These are phyloP conservation scores for Turritopsis dohrnii DNA, from an alignment of 30 jellyfish, hydroid and myxozoan species.

Conservation along the genomic window DNA sequence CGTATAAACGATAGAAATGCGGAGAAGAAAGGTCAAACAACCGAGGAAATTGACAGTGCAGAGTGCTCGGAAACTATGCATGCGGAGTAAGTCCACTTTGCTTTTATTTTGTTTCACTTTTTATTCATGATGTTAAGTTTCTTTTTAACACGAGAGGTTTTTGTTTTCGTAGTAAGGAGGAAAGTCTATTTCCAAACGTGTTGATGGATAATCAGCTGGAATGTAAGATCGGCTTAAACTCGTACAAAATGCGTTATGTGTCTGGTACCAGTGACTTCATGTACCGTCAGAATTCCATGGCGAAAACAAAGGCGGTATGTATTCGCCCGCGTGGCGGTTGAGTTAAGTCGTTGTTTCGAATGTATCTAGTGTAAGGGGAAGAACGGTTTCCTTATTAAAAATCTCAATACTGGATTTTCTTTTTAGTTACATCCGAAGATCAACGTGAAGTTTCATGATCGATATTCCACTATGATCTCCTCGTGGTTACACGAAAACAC, in stretches of 20 bases:
- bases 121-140: not conserved
- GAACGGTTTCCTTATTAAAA: too few species aligned
- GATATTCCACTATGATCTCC: conserved; percentile 42
- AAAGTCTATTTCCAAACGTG: conserved; percentile 35
- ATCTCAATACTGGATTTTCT: not conserved
- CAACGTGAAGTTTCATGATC: conserved; percentile 48
- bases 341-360: too few species aligned
- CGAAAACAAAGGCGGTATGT: conserved; percentile 53
- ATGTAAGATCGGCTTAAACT: conserved; percentile 71
- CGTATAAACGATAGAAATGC: not conserved
- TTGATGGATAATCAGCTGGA: conserved; percentile 61
- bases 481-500: conserved; percentile 83
- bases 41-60: not conserved
- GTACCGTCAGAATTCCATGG: conserved; percentile 53
- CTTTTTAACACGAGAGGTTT: not conserved
- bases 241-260: conserved; percentile 78
- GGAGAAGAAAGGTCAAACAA: not conserved
- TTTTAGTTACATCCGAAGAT: conserved; percentile 56
- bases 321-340: too few species aligned
- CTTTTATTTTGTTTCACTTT: not conserved
- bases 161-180: not conserved
- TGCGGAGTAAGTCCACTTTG: not conserved
- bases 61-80: not conserved
- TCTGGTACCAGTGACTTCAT: conserved; percentile 90
- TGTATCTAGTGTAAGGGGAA: too few species aligned